Conservation (phyloP, 1,140 invertebrate genomes). For the Macrobrachium nipponense region DNA sequence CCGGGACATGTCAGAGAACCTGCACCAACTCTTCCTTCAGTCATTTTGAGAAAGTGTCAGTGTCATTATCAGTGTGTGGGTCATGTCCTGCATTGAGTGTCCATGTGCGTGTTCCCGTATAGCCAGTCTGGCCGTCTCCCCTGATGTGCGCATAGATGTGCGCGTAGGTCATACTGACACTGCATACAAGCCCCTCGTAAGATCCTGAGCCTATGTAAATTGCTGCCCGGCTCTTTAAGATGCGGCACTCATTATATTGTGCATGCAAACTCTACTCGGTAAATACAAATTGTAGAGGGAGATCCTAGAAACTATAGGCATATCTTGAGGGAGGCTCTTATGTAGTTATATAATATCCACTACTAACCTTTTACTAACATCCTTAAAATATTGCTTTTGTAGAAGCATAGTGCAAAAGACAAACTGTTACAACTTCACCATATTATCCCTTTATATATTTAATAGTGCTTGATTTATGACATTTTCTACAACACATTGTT, state of each 20-base stretch:
- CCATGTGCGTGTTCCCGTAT: slow-evolving; percentile 53
- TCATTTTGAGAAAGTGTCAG: slow-evolving; percentile 30
- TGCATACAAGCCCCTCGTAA: slow-evolving; percentile 51
- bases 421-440: too few species aligned
- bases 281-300: neutral
- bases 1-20: neutral
- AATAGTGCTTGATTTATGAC: too few species aligned
- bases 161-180: slow-evolving; percentile 47
- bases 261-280: slow-evolving; percentile 19
- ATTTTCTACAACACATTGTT: too few species aligned
- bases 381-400: too few species aligned
- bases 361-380: too few species aligned
- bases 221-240: slow-evolving; percentile 19
- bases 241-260: slow-evolving; percentile 1
- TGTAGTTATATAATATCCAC: too few species aligned
- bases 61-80: slow-evolving; percentile 30
- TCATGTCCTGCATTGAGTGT: slow-evolving; percentile 54
- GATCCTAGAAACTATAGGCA: too few species aligned
- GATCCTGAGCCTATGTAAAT: slow-evolving; percentile 24
- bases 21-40: slow-evolving; percentile 14
- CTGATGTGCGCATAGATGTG: slow-evolving; percentile 48
- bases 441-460: too few species aligned
- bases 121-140: slow-evolving; percentile 50
- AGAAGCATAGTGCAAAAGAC: too few species aligned
- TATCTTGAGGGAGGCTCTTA: too few species aligned